phyloP scores from a whole-genome alignment of 2,888 invertebrate species.

The Escarpia spicata region DNA sequence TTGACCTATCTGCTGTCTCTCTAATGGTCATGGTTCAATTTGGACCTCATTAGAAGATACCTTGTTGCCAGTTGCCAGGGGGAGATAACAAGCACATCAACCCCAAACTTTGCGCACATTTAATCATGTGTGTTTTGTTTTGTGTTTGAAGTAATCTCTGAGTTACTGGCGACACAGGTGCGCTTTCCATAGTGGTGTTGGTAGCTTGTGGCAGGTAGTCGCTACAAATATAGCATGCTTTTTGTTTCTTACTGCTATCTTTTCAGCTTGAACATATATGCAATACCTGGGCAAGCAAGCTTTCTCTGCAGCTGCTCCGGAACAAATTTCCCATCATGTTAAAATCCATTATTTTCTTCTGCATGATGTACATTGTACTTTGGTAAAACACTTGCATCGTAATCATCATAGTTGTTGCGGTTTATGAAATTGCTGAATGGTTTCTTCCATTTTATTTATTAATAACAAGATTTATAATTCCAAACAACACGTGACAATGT shows the following conservation, averaged over 20 bases:
- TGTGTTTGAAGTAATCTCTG: no score
- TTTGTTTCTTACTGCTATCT: not conserved
- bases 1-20: not conserved
- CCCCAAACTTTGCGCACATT: no score
- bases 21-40: not conserved
- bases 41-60: not conserved
- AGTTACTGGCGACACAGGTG: no score
- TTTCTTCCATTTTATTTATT: not conserved
- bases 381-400: not conserved
- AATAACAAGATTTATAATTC: not conserved
- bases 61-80: no score
- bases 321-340: no score
- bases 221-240: no score
- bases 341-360: not conserved
- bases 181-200: no score
- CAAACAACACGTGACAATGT: not conserved
- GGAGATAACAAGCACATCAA: no score
- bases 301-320: no score
- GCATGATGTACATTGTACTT: not conserved
- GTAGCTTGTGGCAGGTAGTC: not conserved
- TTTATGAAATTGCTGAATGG: no score
- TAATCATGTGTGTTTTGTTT: no score
- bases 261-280: not conserved
- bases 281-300: not conserved
- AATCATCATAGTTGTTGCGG: not conserved